Conservation (phyloP, 2,113 vertebrate genomes). For the Lophochroa leadbeateri region DNA sequence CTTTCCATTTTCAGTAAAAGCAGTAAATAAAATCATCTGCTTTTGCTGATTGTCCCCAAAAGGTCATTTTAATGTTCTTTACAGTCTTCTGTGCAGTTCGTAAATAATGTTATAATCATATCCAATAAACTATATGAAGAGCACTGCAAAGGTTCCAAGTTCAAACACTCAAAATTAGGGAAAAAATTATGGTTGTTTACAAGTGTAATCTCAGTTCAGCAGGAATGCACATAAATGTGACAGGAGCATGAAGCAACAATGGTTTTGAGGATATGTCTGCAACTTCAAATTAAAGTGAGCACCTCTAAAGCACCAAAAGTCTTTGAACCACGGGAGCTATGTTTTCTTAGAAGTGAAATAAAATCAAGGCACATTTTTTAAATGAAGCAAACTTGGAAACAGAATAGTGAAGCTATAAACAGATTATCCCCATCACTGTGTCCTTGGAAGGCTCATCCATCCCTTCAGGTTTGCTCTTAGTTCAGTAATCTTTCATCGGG, state of each 20-base stretch:
- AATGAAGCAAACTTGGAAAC: background rate
- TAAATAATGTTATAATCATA: background rate
- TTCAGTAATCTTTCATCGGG: background rate
- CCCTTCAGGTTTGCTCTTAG: background rate
- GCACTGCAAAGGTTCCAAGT: background rate
- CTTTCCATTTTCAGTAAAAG: background rate
- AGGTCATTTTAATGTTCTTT: background rate
- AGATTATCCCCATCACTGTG: background rate
- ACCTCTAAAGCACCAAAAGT: background rate
- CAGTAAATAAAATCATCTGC: background rate
- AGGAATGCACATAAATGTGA: background rate
- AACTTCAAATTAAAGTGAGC: background rate
- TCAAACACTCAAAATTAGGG: background rate
- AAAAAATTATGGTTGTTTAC: background rate
- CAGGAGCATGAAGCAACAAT: background rate
- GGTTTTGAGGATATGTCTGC: background rate
- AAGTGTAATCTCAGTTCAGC: background rate
- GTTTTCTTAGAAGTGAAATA: background rate
- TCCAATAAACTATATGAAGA: background rate
- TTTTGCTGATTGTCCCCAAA: background rate
- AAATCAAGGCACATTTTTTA: background rate
- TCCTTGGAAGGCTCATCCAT: background rate
- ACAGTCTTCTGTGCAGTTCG: background rate
- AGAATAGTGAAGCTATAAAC: background rate
- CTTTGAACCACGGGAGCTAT: background rate